Percentiles rank a stretch among this genome's conserved stretches.
These are phyloP conservation scores for Callipepla californica DNA, from an alignment of 2,113 vertebrate species.

Conservation along the genomic window DNA sequence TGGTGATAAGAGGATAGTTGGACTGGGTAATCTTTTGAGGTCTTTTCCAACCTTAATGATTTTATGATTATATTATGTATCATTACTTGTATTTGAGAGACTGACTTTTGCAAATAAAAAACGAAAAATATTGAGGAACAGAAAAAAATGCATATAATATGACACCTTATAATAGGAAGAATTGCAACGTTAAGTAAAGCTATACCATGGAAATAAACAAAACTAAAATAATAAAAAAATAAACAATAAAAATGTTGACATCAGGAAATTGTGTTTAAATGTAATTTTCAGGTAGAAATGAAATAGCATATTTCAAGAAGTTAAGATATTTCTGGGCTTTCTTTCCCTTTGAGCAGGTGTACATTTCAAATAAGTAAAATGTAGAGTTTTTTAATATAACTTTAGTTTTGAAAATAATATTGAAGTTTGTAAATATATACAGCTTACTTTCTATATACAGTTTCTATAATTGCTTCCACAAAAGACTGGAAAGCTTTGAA, in stretches of 20 bases:
- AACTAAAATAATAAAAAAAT: background rate
- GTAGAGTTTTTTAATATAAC: constrained; percentile 13
- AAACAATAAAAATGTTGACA: background rate
- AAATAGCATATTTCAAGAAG: background rate
- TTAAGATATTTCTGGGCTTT: background rate
- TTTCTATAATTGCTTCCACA: constrained; percentile 57
- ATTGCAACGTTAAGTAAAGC: background rate
- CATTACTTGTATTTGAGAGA: background rate
- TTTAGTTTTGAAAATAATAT: constrained; percentile 48
- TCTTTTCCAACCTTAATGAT: too few species aligned
- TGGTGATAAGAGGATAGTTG: too few species aligned
- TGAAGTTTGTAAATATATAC: constrained; percentile 23
- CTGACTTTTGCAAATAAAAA: background rate
- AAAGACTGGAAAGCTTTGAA: constrained; percentile 15
- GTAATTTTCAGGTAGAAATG: background rate
- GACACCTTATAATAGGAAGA: background rate
- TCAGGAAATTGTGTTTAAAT: background rate
- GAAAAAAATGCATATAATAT: background rate
- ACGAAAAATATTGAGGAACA: background rate
- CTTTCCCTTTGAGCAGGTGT: constrained; percentile 45
- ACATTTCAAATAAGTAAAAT: background rate
- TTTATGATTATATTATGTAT: background rate
- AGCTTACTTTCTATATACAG: constrained; percentile 44
- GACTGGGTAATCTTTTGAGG: too few species aligned
- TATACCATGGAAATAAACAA: background rate